Conservation (phyloP, 2,113 vertebrate species). For the Coptodon bakossiorum region DNA sequence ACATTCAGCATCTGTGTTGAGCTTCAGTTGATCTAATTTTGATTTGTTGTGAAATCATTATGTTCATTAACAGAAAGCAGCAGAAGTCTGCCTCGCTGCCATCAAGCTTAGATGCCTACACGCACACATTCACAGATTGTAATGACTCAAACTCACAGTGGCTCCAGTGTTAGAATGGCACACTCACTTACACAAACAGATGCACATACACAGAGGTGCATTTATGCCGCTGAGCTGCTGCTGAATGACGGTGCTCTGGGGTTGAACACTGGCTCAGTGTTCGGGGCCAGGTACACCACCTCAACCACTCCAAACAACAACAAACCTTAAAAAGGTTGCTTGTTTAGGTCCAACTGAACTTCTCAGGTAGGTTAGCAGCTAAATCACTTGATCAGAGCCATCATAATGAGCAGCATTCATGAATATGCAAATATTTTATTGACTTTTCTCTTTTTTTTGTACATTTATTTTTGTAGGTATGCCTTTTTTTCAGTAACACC, state of each 20-base stretch:
- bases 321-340: slow-evolving; percentile 42
- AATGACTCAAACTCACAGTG: slow-evolving; percentile 24
- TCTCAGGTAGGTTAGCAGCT: slow-evolving; percentile 17
- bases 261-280: slow-evolving; percentile 64
- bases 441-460: not conserved
- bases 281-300: slow-evolving; percentile 43
- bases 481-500: not conserved
- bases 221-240: slow-evolving; percentile 30
- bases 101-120: not conserved
- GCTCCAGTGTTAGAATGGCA: slow-evolving; percentile 23
- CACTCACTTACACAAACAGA: slow-evolving; percentile 15
- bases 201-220: slow-evolving; percentile 31
- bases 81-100: not conserved
- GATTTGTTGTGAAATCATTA: slow-evolving; percentile 25
- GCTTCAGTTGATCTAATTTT: not conserved
- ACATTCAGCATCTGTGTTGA: not conserved
- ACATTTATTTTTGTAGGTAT: not conserved
- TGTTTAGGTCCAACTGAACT: slow-evolving; percentile 24
- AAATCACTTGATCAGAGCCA: slow-evolving; percentile 15
- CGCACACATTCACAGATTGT: not conserved
- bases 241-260: slow-evolving; percentile 12
- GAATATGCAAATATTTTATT: slow-evolving; percentile 33
- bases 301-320: slow-evolving; percentile 31
- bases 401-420: not conserved
- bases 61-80: slow-evolving; percentile 1